phyloP scores from a whole-genome alignment of 2,888 invertebrate genomes.

The Diaprepes abbreviatus region DNA sequence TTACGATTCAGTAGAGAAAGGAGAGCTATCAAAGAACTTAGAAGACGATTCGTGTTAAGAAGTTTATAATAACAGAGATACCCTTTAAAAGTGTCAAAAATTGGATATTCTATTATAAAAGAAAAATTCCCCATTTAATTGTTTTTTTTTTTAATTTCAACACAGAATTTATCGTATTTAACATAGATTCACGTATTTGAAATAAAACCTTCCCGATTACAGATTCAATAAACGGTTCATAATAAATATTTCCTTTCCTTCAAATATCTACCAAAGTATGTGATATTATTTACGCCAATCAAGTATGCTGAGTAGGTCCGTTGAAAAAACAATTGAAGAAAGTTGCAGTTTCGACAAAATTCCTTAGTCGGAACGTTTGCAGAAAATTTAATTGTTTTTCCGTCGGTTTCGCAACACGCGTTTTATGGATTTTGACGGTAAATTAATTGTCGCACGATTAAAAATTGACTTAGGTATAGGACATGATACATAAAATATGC shows the following conservation, averaged over 20 bases:
- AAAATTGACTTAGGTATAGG: too few species aligned
- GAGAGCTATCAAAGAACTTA: too few species aligned
- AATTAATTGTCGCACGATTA: too few species aligned
- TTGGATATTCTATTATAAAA: too few species aligned
- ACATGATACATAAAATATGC: too few species aligned
- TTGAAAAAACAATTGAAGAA: slow-evolving; percentile 48
- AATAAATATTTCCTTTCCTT: slow-evolving; percentile 40
- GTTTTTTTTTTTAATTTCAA: too few species aligned
- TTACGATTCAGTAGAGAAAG: too few species aligned
- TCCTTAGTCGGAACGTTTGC: slow-evolving; percentile 41
- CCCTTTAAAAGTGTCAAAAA: too few species aligned
- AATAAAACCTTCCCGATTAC: slow-evolving; percentile 7
- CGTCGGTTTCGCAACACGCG: slow-evolving; percentile 21
- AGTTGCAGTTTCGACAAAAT: slow-evolving; percentile 51
- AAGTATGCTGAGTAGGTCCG: slow-evolving; percentile 41
- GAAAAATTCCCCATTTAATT: too few species aligned
- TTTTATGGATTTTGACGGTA: too few species aligned
- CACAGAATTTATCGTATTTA: not conserved
- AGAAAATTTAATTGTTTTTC: slow-evolving; percentile 44
- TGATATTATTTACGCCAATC: slow-evolving; percentile 41
- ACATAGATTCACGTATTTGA: slow-evolving; percentile 2
- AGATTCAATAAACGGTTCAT: slow-evolving; percentile 34
- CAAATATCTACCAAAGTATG: slow-evolving; percentile 40
- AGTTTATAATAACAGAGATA: too few species aligned
- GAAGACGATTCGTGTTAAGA: not conserved